phyloP scores from a whole-genome alignment of 2,797 vertebrate species.

The Pseudochirops cupreus region DNA sequence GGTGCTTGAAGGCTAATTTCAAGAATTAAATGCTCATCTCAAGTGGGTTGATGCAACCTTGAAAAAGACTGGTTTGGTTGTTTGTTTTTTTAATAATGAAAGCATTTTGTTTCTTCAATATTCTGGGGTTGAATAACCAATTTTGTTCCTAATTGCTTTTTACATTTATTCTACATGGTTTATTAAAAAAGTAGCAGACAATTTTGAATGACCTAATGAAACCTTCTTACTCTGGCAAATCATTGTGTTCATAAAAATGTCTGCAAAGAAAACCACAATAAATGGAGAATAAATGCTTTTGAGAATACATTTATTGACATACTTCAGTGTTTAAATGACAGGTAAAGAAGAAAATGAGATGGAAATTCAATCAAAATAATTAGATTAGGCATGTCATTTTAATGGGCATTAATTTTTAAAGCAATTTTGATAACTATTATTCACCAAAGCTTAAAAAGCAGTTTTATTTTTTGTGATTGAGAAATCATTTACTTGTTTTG shows the following conservation, averaged over 20 bases:
- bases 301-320: background rate
- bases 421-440: background rate
- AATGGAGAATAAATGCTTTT: constrained; percentile 8
- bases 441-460: constrained; percentile 6
- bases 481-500: constrained; percentile 3
- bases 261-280: constrained; percentile 12
- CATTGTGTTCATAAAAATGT: constrained; percentile 8
- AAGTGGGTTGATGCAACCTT: background rate
- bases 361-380: background rate
- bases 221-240: constrained; percentile 4
- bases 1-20: background rate
- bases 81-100: constrained; percentile 8
- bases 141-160: constrained; percentile 26
- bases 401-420: constrained; percentile 30
- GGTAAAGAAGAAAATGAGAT: background rate
- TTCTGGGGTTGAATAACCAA: background rate
- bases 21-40: background rate
- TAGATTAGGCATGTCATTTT: background rate
- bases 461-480: constrained; percentile 1
- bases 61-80: background rate
- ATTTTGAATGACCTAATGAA: constrained; percentile 1
- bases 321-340: background rate
- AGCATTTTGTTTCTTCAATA: background rate
- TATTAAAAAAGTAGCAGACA: background rate
- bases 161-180: background rate